Evolutionary conservation across 2,888 invertebrate species (phyloP).

Genomic region (Vanessa cardui): DNA sequence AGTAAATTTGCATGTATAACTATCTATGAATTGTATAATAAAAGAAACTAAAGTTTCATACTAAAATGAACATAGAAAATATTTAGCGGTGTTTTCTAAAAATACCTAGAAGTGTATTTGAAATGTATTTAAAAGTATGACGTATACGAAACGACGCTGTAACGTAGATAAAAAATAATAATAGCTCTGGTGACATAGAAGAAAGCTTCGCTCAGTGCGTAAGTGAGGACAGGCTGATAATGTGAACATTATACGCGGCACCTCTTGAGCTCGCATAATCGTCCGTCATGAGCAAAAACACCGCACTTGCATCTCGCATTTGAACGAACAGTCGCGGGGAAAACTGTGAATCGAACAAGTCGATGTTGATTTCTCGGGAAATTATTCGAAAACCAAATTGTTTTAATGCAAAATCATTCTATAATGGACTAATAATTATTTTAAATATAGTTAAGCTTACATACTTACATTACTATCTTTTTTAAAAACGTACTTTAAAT

Average conservation of each 20-base stretch:
- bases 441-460: no score
- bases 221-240: conserved; percentile 72
- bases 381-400: background rate
- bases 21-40: background rate
- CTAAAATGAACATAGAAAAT: background rate
- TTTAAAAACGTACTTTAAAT: no score
- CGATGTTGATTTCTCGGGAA: conserved; percentile 3
- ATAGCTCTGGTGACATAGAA: conserved; percentile 35
- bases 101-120: background rate
- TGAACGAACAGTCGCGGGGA: conserved; percentile 33
- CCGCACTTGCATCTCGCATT: conserved; percentile 44
- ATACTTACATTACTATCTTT: background rate
- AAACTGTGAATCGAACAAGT: conserved; percentile 3
- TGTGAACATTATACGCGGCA: conserved; percentile 78
- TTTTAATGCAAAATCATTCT: background rate
- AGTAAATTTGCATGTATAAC: background rate
- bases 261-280: conserved; percentile 76
- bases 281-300: conserved; percentile 70
- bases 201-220: conserved; percentile 55
- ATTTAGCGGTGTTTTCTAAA: background rate
- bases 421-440: no score
- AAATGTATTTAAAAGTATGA: conserved; percentile 1
- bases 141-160: conserved; percentile 17
- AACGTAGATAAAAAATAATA: conserved; percentile 23
- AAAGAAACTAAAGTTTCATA: background rate